Base-by-base conservation (phyloP, 2,113 vertebrate genomes). In the Anser cygnoides region DNA sequence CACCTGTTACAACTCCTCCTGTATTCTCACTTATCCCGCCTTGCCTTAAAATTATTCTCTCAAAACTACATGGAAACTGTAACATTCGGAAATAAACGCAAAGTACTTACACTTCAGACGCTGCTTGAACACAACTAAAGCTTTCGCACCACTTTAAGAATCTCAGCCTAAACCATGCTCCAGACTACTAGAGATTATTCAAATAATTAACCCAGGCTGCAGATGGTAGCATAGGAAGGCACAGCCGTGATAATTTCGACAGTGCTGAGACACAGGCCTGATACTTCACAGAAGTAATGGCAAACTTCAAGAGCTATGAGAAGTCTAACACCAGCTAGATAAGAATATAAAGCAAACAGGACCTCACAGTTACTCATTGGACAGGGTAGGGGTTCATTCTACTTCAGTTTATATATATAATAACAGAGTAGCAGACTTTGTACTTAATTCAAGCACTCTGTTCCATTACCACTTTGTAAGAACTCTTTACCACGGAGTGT, bases 311-410 rank as follows among this genome's bases (percentile, higher is more conserved):
- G 21, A 71, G 13, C 61, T 87, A 79, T 10, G 3, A 29, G 2
- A 84, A 77, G 23, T 1, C 0, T 41, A 74, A 55, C 9, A 49
- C 4, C 29, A 91, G 10, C 13, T 26, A 61, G 7, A 20, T 1
- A 37, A 31, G 50, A 83, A 77, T 9, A 70, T 11, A 62, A 73
- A 65, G 35, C 43, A 70, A 84, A 89, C 1, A 57, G 14, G 31
- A 86, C n/a, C 19, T 62, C 54, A 57, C 13, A 49, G 9, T 25
- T 89, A 55, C 66, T 72, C 19, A 23, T 52, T 13, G 62, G 43
- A 63, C 23, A 78, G 81, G n/a, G 43, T 41, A 10, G 0, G 0
- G 23, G 16, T 19, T 41, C 19, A 26, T 55, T 84, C 33, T 49
- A 68, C 31, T 43, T 39, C 18, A n/a, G 63, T 79, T 28, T 63